These are phyloP conservation scores for Pilophorus perplexus DNA, from an alignment of 2,888 invertebrate genomes.

Conservation along the genomic window DNA sequence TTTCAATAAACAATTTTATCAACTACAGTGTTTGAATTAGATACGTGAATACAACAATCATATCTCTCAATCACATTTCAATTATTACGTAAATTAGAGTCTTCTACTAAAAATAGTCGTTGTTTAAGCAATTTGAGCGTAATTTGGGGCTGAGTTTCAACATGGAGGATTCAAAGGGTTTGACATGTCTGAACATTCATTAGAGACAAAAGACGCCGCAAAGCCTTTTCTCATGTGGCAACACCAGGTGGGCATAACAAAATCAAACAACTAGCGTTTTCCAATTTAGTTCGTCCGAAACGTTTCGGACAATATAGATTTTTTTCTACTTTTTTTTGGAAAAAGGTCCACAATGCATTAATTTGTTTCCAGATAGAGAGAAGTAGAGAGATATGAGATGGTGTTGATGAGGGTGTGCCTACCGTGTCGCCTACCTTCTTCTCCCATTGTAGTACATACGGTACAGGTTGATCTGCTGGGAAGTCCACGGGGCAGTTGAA, in stretches of 20 bases:
- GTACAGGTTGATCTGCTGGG: conserved; percentile 91
- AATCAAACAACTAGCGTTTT: no score
- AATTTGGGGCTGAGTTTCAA: no score
- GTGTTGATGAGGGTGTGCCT: conserved; percentile 46
- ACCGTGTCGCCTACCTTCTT: conserved; percentile 74
- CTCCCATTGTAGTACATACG: conserved; percentile 98
- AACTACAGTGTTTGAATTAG: no score
- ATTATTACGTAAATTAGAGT: no score
- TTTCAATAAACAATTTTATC: no score
- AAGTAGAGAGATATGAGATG: conserved; percentile 39
- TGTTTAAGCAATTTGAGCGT: no score
- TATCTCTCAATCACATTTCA: no score
- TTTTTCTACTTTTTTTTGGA: conserved; percentile 26
- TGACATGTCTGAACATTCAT: no score
- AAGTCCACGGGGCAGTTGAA: conserved; percentile 98
- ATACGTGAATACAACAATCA: no score
- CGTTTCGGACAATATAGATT: conserved; percentile 1
- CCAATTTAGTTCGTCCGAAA: conserved; percentile 21
- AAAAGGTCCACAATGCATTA: conserved; percentile 43
- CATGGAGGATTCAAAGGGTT: no score
- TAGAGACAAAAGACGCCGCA: no score
- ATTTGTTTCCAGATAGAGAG: conserved; percentile 25
- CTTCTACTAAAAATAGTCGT: no score
- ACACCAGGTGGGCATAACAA: conserved; percentile 35
- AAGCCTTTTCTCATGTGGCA: conserved; percentile 22